These are phyloP conservation scores for Lissonota sp. DNA, from an alignment of 2,888 invertebrate genomes.

Conservation along the genomic window DNA sequence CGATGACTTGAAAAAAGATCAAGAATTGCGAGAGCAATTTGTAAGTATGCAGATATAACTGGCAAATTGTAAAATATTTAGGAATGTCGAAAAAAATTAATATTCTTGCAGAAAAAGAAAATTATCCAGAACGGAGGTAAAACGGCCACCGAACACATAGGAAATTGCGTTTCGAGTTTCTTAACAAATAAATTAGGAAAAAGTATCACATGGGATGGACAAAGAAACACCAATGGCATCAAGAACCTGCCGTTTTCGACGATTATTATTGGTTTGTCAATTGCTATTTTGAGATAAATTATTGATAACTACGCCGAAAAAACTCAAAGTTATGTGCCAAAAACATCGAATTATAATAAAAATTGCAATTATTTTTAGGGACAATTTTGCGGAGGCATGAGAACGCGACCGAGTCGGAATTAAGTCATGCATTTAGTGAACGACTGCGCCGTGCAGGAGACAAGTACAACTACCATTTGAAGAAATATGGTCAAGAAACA, in stretches of 20 bases:
- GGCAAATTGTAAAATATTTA: neutral
- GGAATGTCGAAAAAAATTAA: neutral
- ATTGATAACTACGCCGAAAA: neutral
- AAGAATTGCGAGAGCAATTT: constrained; percentile 8
- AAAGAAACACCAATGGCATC: constrained; percentile 5
- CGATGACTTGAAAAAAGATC: constrained; percentile 1
- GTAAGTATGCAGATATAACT: neutral
- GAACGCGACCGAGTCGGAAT: neutral
- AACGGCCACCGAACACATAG: neutral
- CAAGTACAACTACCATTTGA: constrained; percentile 10
- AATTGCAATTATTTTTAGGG: constrained; percentile 17
- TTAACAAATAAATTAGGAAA: constrained; percentile 14
- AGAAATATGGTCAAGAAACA: constrained; percentile 10
- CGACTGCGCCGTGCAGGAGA: neutral
- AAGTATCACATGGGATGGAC: constrained; percentile 17
- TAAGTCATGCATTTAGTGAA: neutral
- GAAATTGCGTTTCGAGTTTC: constrained; percentile 8
- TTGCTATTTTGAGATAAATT: neutral
- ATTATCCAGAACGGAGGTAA: constrained; percentile 16
- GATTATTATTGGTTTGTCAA: neutral
- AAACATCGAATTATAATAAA: neutral
- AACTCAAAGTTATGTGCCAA: neutral
- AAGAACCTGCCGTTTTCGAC: neutral
- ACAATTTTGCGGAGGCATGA: constrained; percentile 1
- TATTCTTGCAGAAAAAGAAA: constrained; percentile 6